Conservation (phyloP, 2,797 vertebrate genomes). For the Anabacerthia variegaticeps region DNA sequence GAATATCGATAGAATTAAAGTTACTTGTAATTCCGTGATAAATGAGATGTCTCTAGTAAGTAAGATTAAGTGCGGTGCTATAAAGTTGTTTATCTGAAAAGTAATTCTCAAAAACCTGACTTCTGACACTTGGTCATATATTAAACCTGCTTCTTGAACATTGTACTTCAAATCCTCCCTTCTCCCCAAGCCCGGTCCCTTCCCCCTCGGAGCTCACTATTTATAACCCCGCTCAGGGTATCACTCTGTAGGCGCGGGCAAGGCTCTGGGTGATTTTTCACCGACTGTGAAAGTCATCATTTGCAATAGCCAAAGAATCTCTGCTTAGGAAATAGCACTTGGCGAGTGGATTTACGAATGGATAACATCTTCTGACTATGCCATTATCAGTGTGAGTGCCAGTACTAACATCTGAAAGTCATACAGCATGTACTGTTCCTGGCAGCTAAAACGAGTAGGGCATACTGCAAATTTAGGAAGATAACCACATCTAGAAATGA, state of each 20-base stretch:
- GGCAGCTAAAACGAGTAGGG: not conserved
- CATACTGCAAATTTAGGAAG: not conserved
- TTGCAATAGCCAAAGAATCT: constrained; percentile 15
- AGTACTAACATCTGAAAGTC: constrained; percentile 57
- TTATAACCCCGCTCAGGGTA: constrained; percentile 46
- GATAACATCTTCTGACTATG: constrained; percentile 20
- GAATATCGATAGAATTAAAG: constrained; percentile 79
- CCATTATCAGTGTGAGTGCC: not conserved
- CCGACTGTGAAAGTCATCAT: constrained; percentile 11
- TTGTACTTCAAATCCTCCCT: constrained; percentile 73
- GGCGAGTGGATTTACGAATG: not conserved
- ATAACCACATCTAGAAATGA: not conserved
- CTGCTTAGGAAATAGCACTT: not conserved
- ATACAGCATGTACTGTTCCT: constrained; percentile 28
- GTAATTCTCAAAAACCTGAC: constrained; percentile 81
- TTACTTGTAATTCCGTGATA: constrained; percentile 81
- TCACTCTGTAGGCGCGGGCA: not conserved
- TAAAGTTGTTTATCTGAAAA: constrained; percentile 93
- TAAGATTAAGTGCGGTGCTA: constrained; percentile 82
- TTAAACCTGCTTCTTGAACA: constrained; percentile 86
- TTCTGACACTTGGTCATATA: constrained; percentile 87
- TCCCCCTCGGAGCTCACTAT: constrained; percentile 39
- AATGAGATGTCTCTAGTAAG: constrained; percentile 84
- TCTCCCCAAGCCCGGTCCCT: not conserved
- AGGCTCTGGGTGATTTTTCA: constrained; percentile 46